phyloP scores from a whole-genome alignment of 2,888 invertebrate species.

The Drosophila fungiperda region DNA sequence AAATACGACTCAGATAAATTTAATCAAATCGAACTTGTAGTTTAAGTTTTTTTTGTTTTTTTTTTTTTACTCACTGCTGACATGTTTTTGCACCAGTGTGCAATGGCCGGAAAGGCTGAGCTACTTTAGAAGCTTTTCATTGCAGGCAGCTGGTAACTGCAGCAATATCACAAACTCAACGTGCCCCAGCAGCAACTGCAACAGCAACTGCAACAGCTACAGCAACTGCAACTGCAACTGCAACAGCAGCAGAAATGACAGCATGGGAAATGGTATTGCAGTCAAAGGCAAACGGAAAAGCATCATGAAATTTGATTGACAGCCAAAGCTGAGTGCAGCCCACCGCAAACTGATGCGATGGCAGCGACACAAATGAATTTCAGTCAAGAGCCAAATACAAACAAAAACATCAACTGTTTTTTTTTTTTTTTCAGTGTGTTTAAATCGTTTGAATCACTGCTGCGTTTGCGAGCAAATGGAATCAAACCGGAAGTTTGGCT shows the following conservation, averaged over 20 bases:
- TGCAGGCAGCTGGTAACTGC: constrained; percentile 11
- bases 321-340: constrained; percentile 51
- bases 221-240: neutral
- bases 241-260: constrained; percentile 6
- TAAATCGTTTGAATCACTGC: constrained; percentile 43
- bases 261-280: constrained; percentile 51
- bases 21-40: neutral
- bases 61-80: constrained; percentile 2
- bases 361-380: constrained; percentile 38
- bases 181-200: constrained; percentile 8
- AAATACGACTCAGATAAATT: neutral
- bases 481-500: constrained; percentile 63
- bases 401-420: constrained; percentile 44
- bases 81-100: constrained; percentile 33
- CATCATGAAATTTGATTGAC: constrained; percentile 66
- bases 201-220: constrained; percentile 5
- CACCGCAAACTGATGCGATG: constrained; percentile 40
- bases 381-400: constrained; percentile 43
- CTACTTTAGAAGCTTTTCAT: constrained; percentile 48
- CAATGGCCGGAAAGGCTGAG: constrained; percentile 52
- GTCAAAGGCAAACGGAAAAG: constrained; percentile 60
- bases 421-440: constrained; percentile 47
- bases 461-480: constrained; percentile 53
- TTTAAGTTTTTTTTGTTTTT: neutral
- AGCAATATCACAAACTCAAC: constrained; percentile 3